These are phyloP conservation scores for Oscheius sp. DNA, from an alignment of 2,888 invertebrate genomes.

Conservation along the genomic window DNA sequence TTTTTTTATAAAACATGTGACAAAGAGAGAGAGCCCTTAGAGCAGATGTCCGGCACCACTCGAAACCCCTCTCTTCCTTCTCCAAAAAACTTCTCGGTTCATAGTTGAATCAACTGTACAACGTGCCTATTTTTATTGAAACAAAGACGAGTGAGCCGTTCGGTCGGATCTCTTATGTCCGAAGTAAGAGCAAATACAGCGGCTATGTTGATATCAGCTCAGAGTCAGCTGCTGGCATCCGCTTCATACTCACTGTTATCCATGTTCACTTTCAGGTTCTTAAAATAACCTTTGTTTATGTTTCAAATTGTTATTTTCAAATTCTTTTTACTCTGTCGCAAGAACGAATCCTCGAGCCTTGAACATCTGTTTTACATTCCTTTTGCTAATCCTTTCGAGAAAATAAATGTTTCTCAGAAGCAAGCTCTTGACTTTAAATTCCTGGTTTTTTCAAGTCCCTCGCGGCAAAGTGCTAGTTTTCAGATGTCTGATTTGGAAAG, in stretches of 20 bases:
- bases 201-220: constrained; percentile 27
- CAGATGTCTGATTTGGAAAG: constrained; percentile 51
- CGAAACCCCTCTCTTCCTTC: background rate
- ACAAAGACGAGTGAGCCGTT: constrained; percentile 2
- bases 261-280: background rate
- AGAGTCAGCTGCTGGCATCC: constrained; percentile 25
- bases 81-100: background rate
- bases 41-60: constrained; percentile 27
- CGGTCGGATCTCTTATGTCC: background rate
- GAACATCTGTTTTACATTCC: constrained; percentile 10
- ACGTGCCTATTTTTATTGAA: background rate
- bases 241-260: constrained; percentile 8
- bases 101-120: background rate
- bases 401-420: background rate
- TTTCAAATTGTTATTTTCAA: background rate
- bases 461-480: background rate
- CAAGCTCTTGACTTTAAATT: background rate
- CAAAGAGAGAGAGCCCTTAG: constrained; percentile 15
- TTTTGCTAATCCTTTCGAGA: background rate
- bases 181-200: constrained; percentile 31
- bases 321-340: background rate
- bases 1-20: constrained; percentile 21
- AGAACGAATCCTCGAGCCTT: background rate
- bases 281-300: background rate
- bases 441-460: background rate